Base-by-base conservation (phyloP, 2,113 vertebrate genomes). In the Hepsetus odoe region DNA sequence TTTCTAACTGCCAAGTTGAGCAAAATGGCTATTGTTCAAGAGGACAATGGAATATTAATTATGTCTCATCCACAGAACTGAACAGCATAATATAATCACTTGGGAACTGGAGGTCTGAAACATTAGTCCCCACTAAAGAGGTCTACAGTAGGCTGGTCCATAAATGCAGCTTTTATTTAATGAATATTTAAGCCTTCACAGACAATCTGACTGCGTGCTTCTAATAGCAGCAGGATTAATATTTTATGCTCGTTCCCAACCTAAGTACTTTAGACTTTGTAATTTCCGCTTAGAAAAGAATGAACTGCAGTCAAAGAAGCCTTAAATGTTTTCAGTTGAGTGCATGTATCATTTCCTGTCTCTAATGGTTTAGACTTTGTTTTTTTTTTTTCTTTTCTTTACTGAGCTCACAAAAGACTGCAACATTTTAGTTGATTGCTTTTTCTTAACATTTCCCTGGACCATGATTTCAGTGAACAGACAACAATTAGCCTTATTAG, bases 131-230 rank as follows among this genome's bases (percentile, higher is more conserved):
- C 53, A 28, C 53, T 69, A 44, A 53, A 61, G 38, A 77, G 69
- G 64, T 32, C 78, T 53, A 59, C 42, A 79, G 67, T 49, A 55
- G 32, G 42, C 67, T 77, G 64, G 74, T 58, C 70, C 42, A 58
- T 28, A 67, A 86, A 80, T 77, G 71, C 79, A 83, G 80, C 71
- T 88, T 79, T 74, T 79, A 84, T 79, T 73, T 83, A 86, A 90
- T 89, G 85, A 90, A 90, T 85, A 90, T 73, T 84, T 84, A 87
- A 87, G 80, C 81, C 83, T 74, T 85, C 74, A 84, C 83, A 88
- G 89, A 84, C 84, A 87, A 85, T 79, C 72, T 84, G 79, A 83
- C 86, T 84, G 81, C 83, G 82, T 81, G 85, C 76, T 83, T 83
- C 77, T 87, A 83, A 86, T 86, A 91, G 85, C 77, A 68, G 80